Conservation (phyloP, 2,888 invertebrate species). For the Chesias legatella region DNA sequence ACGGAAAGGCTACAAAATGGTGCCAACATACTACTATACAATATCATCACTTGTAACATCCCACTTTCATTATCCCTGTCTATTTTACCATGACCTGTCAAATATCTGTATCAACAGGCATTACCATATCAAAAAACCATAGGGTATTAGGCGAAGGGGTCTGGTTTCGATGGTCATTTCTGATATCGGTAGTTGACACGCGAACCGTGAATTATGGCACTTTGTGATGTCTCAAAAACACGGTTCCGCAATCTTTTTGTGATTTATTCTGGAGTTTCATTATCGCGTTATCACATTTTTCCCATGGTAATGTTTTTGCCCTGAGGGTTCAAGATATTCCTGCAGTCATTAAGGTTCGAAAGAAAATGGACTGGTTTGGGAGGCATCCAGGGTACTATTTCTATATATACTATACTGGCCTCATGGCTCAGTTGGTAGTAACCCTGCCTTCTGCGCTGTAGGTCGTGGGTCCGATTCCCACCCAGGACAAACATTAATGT, state of each 20-base stretch:
- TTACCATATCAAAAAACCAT: neutral
- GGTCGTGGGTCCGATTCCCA: no score
- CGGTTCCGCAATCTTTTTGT: constrained; percentile 43
- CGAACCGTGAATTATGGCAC: constrained; percentile 66
- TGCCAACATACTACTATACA: constrained; percentile 2
- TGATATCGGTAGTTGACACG: constrained; percentile 57
- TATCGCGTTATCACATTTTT: constrained; percentile 20
- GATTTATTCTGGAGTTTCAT: constrained; percentile 33
- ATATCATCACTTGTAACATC: constrained; percentile 7
- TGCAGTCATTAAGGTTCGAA: no score
- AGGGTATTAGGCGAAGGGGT: neutral
- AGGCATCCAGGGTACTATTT: no score
- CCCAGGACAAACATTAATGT: no score
- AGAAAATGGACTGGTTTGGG: no score
- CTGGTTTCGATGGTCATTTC: constrained; percentile 5
- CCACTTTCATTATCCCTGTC: constrained; percentile 9
- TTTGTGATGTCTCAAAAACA: constrained; percentile 48
- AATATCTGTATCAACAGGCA: constrained; percentile 7
- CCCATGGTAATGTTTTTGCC: constrained; percentile 4
- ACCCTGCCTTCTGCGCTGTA: no score
- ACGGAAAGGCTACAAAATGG: no score
- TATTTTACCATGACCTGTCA: constrained; percentile 9
- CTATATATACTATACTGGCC: no score
- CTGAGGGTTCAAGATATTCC: neutral
- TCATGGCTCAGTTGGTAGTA: no score